A percentile compares a stretch with the other conserved stretches of the same genome.
Evolutionary conservation across 2,113 vertebrate genomes (phyloP).

Genomic region (Camarhynchus parvulus): DNA sequence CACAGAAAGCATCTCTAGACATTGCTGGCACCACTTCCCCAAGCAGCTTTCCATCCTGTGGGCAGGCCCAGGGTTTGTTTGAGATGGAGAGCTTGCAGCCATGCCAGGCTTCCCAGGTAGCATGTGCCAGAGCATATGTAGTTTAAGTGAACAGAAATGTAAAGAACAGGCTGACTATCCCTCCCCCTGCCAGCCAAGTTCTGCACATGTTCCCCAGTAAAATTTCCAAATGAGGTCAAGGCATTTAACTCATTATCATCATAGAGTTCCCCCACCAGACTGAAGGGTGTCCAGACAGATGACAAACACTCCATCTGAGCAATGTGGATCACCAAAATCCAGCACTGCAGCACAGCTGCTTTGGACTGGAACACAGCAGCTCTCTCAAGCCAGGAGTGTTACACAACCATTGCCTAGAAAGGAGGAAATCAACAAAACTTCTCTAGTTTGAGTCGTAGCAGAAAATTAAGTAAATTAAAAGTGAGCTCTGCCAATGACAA

Average conservation of each 20-base stretch:
- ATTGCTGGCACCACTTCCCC: background rate
- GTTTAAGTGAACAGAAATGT: background rate
- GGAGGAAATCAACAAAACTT: background rate
- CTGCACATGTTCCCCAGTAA: background rate
- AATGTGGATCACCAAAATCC: background rate
- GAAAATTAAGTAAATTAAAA: background rate
- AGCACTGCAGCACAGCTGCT: constrained; percentile 38
- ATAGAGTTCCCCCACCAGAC: background rate
- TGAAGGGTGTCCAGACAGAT: background rate
- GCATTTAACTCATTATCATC: constrained; percentile 6
- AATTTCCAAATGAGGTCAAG: background rate
- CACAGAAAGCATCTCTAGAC: background rate
- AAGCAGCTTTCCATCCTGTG: background rate
- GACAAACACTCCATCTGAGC: background rate
- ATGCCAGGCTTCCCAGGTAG: background rate
- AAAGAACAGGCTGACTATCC: background rate
- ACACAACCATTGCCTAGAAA: constrained; percentile 19
- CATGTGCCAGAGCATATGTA: background rate
- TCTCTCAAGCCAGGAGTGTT: background rate
- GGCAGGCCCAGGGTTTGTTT: background rate
- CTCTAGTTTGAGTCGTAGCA: background rate
- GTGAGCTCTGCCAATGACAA: background rate
- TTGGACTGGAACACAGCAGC: background rate
- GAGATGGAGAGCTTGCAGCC: background rate
- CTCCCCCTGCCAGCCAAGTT: background rate